A percentile compares a stretch with the other conserved stretches of the same genome.
Evolutionary conservation across 1,140 invertebrate genomes (phyloP).

Genomic region (Lepidurus packardi): DNA sequence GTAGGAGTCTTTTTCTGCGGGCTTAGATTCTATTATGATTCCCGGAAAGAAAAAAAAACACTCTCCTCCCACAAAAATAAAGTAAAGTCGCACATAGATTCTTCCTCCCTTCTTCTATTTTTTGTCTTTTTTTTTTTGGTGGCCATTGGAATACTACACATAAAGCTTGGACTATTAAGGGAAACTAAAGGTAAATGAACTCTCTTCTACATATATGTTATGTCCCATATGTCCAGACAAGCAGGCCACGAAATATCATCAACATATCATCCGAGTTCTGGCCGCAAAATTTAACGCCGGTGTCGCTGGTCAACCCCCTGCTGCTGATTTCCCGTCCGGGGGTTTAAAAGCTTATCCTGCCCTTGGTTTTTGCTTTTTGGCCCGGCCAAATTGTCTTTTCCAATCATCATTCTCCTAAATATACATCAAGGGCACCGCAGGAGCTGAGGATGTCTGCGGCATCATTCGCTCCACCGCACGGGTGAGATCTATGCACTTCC

Average conservation of each 20-base stretch:
- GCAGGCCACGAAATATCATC: not conserved
- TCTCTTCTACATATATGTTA: not conserved
- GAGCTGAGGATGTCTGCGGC: constrained; percentile 16
- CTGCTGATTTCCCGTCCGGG: constrained; percentile 13
- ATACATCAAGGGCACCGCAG: constrained; percentile 14
- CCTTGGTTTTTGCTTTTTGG: not conserved
- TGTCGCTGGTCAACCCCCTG: constrained; percentile 16
- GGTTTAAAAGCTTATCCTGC: not conserved
- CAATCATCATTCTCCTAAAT: constrained; percentile 22
- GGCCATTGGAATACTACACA: not conserved
- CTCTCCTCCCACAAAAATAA: too few relatives aligned
- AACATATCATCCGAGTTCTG: not conserved
- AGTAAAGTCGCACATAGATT: too few relatives aligned
- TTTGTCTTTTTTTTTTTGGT: too few relatives aligned
- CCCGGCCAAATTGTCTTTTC: constrained; percentile 1
- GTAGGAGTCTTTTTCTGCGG: not conserved
- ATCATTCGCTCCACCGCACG: constrained; percentile 12
- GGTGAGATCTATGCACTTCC: constrained; percentile 1
- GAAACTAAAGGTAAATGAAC: not conserved
- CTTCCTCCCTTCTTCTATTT: too few relatives aligned
- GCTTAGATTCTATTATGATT: not conserved
- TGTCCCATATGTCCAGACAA: not conserved
- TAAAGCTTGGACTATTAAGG: not conserved
- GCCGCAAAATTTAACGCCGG: constrained; percentile 3
- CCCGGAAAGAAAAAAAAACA: too few relatives aligned